Evolutionary conservation across 1,140 invertebrate species (phyloP), one percentile per base, ranked within the genome.

Genomic region (Penaeus chinensis): DNA sequence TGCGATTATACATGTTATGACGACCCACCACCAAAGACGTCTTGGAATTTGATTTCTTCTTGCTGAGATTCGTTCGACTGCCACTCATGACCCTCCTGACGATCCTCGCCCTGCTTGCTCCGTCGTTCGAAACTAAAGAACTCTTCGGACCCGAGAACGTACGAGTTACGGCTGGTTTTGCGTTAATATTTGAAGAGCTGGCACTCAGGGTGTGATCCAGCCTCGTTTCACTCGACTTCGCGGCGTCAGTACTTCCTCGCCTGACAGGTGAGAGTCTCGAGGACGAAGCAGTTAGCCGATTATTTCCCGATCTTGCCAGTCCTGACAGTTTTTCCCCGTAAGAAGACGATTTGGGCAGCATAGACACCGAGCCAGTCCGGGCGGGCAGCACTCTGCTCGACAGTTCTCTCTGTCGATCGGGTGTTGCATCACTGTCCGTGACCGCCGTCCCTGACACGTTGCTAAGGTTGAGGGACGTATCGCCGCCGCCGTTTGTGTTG

Each of bases 71-170:
- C 4, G 87, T 80, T 60, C 87, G 82, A 20, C 87, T 84, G 18
- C 87, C 87, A 18, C 65, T 79, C 87, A 88, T 88, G 63, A 88
- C 87, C 24, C 87, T 77, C 63, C 87, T 78, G 42, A 88, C 87
- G 65, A 88, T 88, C 42, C 82, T 83, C 42, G 82, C 87, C 27
- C 87, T 61, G 65, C 32, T 88, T 61, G 82, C 87, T 22, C 71
- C 62, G 47, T 84, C 87, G 2, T 69, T 61, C 19, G 37, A 24
- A 3, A 54, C 63, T 19, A 88, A 54, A 19, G 82, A 84, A 32
- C 82, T 84, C 76, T 88, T 88, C 27, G 87, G 87, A 11, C 87
- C 87, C 54, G 87, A 84, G 82, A 54, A 66, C 37, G 81, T 88
- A 22, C 76, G 65, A 27, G 79, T 82, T 18, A 82, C 47, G 8